These are phyloP conservation scores for Apocheima hispidaria DNA, from an alignment of 2,888 invertebrate genomes.

Conservation along the genomic window DNA sequence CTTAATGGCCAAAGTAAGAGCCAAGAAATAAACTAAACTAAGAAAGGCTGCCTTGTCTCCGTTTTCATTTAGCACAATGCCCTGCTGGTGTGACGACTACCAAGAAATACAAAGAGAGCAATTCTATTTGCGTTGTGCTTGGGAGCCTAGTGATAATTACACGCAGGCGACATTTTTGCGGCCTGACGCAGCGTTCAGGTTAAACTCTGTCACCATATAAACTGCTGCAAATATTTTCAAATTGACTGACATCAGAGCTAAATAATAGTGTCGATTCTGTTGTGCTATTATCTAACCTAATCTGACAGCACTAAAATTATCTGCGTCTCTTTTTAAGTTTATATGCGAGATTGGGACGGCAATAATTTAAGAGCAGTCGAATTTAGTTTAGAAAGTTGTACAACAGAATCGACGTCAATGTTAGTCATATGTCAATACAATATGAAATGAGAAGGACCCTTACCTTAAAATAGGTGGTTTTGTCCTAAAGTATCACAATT, in stretches of 20 bases:
- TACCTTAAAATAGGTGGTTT: too few species aligned
- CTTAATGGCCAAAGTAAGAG: neutral
- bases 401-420: too few species aligned
- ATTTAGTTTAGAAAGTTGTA: too few species aligned
- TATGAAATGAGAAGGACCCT: too few species aligned
- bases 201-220: neutral
- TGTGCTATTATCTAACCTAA: too few species aligned
- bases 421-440: too few species aligned
- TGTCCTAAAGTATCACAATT: neutral
- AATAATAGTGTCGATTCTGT: too few species aligned
- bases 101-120: slow-evolving; percentile 61
- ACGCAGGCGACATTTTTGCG: slow-evolving; percentile 66
- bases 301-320: too few species aligned
- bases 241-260: too few species aligned
- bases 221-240: slow-evolving; percentile 6
- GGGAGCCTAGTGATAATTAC: slow-evolving; percentile 68
- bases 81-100: slow-evolving; percentile 54
- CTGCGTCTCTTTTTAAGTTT: too few species aligned
- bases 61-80: slow-evolving; percentile 56
- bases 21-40: neutral
- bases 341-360: too few species aligned
- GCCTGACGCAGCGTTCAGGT: slow-evolving; percentile 33
- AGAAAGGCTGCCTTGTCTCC: slow-evolving; percentile 14
- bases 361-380: too few species aligned
- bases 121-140: slow-evolving; percentile 66